Conservation (phyloP, 2,113 vertebrate genomes). For the Sceloporus tristichus region DNA sequence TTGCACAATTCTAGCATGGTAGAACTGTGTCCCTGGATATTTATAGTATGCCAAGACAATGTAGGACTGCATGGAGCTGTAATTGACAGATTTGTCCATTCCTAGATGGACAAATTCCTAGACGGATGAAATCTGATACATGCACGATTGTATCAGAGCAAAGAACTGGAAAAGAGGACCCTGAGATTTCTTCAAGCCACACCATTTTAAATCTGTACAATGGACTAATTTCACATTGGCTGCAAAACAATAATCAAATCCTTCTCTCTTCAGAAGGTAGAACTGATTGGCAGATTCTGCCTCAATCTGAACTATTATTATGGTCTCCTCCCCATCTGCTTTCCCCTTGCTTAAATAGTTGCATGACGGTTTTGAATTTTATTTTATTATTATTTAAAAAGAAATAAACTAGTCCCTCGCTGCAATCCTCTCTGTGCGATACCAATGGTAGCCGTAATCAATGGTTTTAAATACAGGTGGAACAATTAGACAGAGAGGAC, state of each 20-base stretch:
- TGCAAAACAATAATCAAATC: background rate
- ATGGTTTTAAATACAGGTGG: constrained; percentile 52
- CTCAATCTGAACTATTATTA: background rate
- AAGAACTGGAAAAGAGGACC: background rate
- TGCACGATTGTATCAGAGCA: background rate
- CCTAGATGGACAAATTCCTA: background rate
- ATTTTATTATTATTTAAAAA: background rate
- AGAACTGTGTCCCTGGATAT: background rate
- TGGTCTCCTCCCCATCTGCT: background rate
- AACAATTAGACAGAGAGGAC: constrained; percentile 32
- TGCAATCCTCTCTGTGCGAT: background rate
- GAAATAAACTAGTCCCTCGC: background rate
- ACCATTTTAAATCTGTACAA: background rate
- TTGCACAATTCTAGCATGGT: too few species aligned
- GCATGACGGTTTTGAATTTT: background rate
- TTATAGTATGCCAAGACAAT: background rate
- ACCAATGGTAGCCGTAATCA: background rate
- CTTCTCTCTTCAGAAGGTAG: background rate
- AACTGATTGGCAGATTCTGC: constrained; percentile 2
- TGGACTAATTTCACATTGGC: constrained; percentile 6
- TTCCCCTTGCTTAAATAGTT: background rate
- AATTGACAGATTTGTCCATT: background rate
- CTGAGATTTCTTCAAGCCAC: background rate
- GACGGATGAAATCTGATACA: background rate
- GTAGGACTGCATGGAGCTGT: background rate